phyloP scores from a whole-genome alignment of 2,797 vertebrate genomes.

The Sandelia bainsii region DNA sequence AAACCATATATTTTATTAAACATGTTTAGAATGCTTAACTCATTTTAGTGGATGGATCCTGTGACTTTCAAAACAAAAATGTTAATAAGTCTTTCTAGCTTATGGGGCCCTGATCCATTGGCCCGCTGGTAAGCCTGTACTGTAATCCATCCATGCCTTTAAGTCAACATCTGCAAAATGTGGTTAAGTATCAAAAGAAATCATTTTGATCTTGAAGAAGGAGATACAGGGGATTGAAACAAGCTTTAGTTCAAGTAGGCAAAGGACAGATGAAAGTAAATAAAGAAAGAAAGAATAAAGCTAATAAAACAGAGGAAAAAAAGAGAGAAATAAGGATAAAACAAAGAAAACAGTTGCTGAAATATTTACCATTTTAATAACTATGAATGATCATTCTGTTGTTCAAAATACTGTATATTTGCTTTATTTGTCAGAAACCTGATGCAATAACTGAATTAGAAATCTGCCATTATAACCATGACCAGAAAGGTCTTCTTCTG shows the following conservation, averaged over 20 bases:
- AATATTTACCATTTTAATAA: no score
- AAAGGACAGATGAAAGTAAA: background rate
- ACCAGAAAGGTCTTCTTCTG: background rate
- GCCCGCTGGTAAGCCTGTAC: background rate
- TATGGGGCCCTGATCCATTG: background rate
- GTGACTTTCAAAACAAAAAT: background rate
- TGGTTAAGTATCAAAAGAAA: background rate
- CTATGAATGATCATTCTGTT: no score
- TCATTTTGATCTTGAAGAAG: background rate
- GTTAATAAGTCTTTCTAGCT: background rate
- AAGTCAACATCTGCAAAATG: background rate
- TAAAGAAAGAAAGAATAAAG: background rate
- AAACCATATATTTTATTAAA: background rate
- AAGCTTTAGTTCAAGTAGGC: no score
- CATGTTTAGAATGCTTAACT: background rate
- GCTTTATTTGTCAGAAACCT: no score
- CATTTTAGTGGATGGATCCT: background rate
- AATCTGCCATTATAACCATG: no score
- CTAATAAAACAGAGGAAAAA: background rate
- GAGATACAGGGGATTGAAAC: background rate
- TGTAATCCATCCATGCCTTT: slow-evolving; percentile 2
- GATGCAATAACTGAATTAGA: no score
- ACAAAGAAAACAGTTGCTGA: background rate
- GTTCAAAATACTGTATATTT: no score
- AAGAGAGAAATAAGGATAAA: background rate